Evolutionary conservation across 2,797 vertebrate species (phyloP), one percentile per base, ranked within the genome.

Genomic region (Petrocephalus sullivani): DNA sequence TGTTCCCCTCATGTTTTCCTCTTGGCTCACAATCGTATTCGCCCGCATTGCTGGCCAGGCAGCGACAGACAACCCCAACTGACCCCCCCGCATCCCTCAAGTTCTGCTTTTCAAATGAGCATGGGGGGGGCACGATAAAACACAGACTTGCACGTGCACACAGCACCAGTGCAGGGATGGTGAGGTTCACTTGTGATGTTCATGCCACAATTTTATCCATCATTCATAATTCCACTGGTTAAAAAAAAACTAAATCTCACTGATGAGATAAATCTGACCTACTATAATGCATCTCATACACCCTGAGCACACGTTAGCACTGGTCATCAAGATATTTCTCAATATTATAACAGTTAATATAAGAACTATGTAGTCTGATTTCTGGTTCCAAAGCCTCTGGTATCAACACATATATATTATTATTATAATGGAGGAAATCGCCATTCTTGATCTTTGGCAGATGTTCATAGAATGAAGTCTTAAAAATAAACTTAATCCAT

Each of bases 1-100:
- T 90, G 86, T 89, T 71, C 19, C 64, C 64, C 71, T 49, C 86
- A 85, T 89, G 86, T 86, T 78, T 88, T 85, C n/a, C 75, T 88
- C 88, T 81, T 88, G 87, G 33, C 64, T 58, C 58, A 81, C 71
- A 90, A 89, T 90, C 89, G 89, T 57, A 88, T 85, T 54, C 5
- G 21, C 81, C 61, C 83, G 58, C 88, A 78, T 88, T 49, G 57
- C 28, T 49, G 51, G 14, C 75, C 46, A 71, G 87, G 56, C 61
- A 57, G 53, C 16, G 87, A 86, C 56, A 49, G 37, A 49, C 37
- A 78, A 41, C 37, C 71, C 71, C 71, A 78, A 78, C 46, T 49
- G 14, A 19, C 37, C 71, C 71, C 71, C 58, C 14, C 28, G 4
- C 21, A 87, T 86, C 71, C 37, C 14, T 78, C 37, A 19, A 46